phyloP scores from a whole-genome alignment of 2,797 vertebrate species.

The Hemibagrus guttatus region DNA sequence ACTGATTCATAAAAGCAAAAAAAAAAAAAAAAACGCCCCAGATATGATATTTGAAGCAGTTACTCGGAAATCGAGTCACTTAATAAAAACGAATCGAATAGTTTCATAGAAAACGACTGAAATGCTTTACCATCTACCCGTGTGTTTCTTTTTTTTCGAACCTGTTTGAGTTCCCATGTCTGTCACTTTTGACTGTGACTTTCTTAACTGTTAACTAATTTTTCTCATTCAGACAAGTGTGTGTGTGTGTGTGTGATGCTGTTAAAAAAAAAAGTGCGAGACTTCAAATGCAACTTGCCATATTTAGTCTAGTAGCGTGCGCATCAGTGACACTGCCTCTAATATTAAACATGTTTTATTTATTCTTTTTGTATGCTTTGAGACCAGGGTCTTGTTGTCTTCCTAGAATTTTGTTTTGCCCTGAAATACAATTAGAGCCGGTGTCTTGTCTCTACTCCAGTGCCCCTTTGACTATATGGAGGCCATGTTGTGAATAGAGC shows the following conservation, averaged over 20 bases:
- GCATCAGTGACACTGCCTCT: too few relatives aligned
- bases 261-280: too few relatives aligned
- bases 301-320: neutral
- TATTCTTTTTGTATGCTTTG: neutral
- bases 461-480: neutral
- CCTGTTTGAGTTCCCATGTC: too few relatives aligned
- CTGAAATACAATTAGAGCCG: neutral
- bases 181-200: neutral
- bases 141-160: too few relatives aligned
- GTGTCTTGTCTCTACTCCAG: neutral
- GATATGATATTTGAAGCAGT: neutral
- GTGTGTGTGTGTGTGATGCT: too few relatives aligned
- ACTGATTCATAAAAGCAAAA: neutral
- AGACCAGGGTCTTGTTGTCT: too few relatives aligned
- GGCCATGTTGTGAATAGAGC: neutral
- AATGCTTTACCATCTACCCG: rapidly evolving
- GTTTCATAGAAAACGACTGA: too few relatives aligned
- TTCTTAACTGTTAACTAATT: too few relatives aligned
- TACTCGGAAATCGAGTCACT: neutral
- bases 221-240: too few relatives aligned
- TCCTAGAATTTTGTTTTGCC: neutral
- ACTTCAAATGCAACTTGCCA: neutral
- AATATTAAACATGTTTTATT: neutral
- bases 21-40: too few relatives aligned
- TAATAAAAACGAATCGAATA: too few relatives aligned